phyloP scores from a whole-genome alignment of 2,888 invertebrate genomes.

The Dynastes maya region DNA sequence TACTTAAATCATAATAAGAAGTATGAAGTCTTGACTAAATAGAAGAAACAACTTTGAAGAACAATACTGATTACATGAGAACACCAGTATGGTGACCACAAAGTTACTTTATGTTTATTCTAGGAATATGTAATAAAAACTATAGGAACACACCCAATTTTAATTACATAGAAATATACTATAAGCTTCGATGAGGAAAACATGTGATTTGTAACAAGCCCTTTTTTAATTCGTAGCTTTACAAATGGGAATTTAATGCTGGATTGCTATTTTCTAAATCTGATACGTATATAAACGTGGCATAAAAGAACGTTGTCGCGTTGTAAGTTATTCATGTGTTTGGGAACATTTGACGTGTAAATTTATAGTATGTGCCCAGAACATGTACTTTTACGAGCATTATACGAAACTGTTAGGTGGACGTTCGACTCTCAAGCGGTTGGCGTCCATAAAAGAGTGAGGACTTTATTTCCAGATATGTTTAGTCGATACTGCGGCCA shows the following conservation, averaged over 20 bases:
- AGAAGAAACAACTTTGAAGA: too few relatives aligned
- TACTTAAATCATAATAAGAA: too few relatives aligned
- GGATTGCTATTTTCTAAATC: constrained; percentile 1
- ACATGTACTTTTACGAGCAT: constrained; percentile 29
- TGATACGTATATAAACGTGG: not conserved
- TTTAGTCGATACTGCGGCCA: not conserved
- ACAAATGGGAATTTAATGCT: not conserved
- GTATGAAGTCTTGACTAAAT: too few relatives aligned
- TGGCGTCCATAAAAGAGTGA: constrained; percentile 13
- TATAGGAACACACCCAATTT: not conserved
- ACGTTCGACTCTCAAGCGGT: constrained; percentile 12
- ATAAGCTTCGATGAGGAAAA: too few relatives aligned
- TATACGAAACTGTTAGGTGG: constrained; percentile 29
- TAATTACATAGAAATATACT: not conserved
- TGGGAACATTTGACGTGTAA: constrained; percentile 36
- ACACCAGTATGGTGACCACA: too few relatives aligned
- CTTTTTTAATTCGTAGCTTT: too few relatives aligned
- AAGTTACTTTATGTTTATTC: too few relatives aligned
- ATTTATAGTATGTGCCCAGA: constrained; percentile 34
- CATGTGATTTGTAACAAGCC: too few relatives aligned
- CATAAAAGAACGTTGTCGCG: constrained; percentile 18
- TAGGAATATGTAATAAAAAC: too few relatives aligned
- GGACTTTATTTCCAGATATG: constrained; percentile 14
- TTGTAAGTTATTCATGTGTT: constrained; percentile 26
- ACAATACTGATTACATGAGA: too few relatives aligned